Evolutionary conservation across 2,888 invertebrate genomes (phyloP).

Genomic region (Fabriciana adippe): DNA sequence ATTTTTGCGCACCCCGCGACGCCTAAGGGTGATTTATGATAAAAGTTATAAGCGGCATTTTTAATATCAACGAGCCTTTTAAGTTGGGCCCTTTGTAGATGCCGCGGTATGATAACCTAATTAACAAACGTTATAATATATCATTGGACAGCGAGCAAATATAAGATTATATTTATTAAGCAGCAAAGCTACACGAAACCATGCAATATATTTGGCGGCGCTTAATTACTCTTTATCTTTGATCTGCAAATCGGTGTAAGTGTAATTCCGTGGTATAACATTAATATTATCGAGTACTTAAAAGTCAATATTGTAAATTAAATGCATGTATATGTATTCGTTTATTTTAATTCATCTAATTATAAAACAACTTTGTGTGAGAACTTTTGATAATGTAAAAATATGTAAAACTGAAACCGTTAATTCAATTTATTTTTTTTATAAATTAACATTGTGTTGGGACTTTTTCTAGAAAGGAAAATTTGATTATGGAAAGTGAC

Average conservation of each 20-base stretch:
- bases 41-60: constrained; percentile 76
- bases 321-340: not conserved
- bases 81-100: constrained; percentile 72
- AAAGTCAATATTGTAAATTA: constrained; percentile 14
- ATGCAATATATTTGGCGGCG: constrained; percentile 47
- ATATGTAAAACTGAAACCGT: too few relatives aligned
- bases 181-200: constrained; percentile 41
- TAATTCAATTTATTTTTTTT: too few relatives aligned
- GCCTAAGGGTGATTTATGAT: constrained; percentile 80
- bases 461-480: too few relatives aligned
- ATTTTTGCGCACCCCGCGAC: constrained; percentile 73
- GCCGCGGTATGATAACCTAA: constrained; percentile 79
- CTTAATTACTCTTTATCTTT: constrained; percentile 66
- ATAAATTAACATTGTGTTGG: too few relatives aligned
- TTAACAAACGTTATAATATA: constrained; percentile 79
- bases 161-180: constrained; percentile 68
- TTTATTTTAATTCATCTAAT: not conserved
- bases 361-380: not conserved
- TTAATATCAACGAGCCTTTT: constrained; percentile 80
- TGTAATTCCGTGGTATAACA: constrained; percentile 50
- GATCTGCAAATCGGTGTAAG: constrained; percentile 58
- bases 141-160: constrained; percentile 70
- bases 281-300: constrained; percentile 13
- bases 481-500: too few relatives aligned
- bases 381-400: not conserved